Conservation (phyloP, 2,113 vertebrate species). For the Conger conger region DNA sequence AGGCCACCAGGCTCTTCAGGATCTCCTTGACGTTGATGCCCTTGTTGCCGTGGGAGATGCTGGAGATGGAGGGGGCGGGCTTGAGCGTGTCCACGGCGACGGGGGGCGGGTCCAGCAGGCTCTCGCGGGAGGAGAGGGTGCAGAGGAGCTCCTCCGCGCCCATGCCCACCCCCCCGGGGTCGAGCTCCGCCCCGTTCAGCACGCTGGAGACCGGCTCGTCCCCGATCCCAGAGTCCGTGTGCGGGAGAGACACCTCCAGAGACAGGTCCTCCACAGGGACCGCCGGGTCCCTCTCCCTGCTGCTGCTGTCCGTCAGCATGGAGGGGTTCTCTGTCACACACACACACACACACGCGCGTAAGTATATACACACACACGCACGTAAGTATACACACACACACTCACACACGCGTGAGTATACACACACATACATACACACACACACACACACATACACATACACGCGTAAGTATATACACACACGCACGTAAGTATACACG, state of each 20-base stretch:
- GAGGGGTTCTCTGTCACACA: constrained; percentile 74
- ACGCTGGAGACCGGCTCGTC: constrained; percentile 87
- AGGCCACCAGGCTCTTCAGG: constrained; percentile 93
- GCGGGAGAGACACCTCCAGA: constrained; percentile 85
- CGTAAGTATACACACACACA: not conserved
- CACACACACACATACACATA: too few species aligned
- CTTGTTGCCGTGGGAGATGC: constrained; percentile 93
- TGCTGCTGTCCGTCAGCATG: constrained; percentile 76
- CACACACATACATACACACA: too few species aligned
- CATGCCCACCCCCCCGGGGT: constrained; percentile 73
- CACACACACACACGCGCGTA: not conserved
- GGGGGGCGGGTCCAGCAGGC: constrained; percentile 87
- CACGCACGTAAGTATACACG: too few species aligned
- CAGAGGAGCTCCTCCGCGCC: constrained; percentile 88
- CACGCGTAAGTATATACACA: too few species aligned
- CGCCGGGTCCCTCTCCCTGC: constrained; percentile 79
- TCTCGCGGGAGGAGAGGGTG: constrained; percentile 91
- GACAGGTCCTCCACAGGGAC: constrained; percentile 86
- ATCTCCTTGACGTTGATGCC: constrained; percentile 99
- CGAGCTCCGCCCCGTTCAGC: constrained; percentile 88
- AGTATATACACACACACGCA: not conserved
- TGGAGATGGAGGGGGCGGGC: constrained; percentile 88
- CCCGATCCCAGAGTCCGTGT: constrained; percentile 95
- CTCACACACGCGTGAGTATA: too few species aligned
- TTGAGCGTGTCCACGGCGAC: constrained; percentile 72